Evolutionary conservation across 2,888 invertebrate species (phyloP), one percentile per base, ranked within the genome.

Genomic region (Ecliptopera silaceata): DNA sequence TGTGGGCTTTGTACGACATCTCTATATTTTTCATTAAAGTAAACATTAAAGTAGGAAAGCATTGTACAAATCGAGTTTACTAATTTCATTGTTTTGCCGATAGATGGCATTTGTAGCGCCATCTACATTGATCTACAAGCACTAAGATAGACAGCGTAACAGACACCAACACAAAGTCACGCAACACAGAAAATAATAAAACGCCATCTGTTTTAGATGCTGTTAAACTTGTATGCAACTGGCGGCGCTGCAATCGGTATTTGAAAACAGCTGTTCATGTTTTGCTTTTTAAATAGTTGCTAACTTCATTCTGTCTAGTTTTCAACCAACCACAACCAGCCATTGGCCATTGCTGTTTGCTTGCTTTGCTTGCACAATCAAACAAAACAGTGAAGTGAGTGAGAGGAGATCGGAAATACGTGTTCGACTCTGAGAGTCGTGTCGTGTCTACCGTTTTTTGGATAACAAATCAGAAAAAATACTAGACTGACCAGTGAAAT

Each of bases 181-280:
- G n/a, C n/a, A n/a, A n/a, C n/a, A n/a, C n/a, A n/a, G n/a, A n/a
- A n/a, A n/a, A n/a, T n/a, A 34, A 5, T 11, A 10, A 38, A 38
- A 18, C 38, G 41, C 12, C 41, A 20, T 22, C 41, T 41, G 5
- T 20, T 15, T 17, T 2, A 6, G 12, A 26, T 11, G 29, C n/a
- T 10, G 18, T 6, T 0, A 12, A 29, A 3, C 4, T 10, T 15
- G n/a, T n/a, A n/a, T n/a, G 22, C 48, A 36, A 12, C 18, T 4
- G 75, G 72, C 73, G 73, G 34, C 71, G 63, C 63, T 68, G 52
- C 32, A 2, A 62, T 59, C 51, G 50, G 12, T 10, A 34, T 3
- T 13, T 2, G 5, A 41, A 68, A 86, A 80, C 86, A 87, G 87
- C 86, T 86, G 85, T 81, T 80, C 61, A 57, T 57, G 36, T 46